Percentiles rank a stretch among this genome's conserved stretches.
Evolutionary conservation across 2,888 invertebrate genomes (phyloP).

Genomic region (Caenorhabditis plicata): DNA sequence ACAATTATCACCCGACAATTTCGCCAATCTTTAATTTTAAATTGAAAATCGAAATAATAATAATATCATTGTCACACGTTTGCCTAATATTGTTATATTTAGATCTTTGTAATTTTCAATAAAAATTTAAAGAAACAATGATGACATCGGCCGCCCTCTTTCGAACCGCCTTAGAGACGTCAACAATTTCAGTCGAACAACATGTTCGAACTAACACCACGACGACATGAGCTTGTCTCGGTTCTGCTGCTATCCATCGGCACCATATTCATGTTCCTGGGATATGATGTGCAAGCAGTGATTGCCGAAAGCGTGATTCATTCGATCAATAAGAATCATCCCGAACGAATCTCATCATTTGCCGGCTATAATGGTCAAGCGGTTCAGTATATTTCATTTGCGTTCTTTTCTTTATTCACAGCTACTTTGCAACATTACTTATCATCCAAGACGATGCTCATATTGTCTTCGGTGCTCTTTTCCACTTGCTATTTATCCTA

Average conservation of each 20-base stretch:
- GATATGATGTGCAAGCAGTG: conserved; percentile 34
- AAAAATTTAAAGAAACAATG: too few relatives aligned
- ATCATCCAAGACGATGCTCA: conserved; percentile 28
- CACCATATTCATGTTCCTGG: conserved; percentile 33
- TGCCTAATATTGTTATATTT: too few relatives aligned
- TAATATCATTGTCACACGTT: too few relatives aligned
- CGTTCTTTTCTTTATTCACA: conserved; percentile 36
- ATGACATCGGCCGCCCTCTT: too few relatives aligned
- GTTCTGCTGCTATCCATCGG: conserved; percentile 30
- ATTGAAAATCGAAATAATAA: too few relatives aligned
- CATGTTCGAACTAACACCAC: conserved; percentile 21
- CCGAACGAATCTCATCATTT: conserved; percentile 30
- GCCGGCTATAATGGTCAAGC: conserved; percentile 44
- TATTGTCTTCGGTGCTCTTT: conserved; percentile 18
- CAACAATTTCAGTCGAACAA: too few relatives aligned
- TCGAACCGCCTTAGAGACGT: too few relatives aligned
- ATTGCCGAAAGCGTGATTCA: conserved; percentile 37
- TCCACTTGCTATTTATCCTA: conserved; percentile 22
- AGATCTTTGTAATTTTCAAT: too few relatives aligned
- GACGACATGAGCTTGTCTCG: conserved; percentile 33
- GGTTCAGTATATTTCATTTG: conserved; percentile 36
- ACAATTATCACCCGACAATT: too few relatives aligned
- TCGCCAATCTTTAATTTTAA: too few relatives aligned
- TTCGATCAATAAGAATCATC: conserved; percentile 23
- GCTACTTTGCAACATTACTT: conserved; percentile 29